phyloP scores from a whole-genome alignment of 2,113 vertebrate species.

The Taurulus bubalis region DNA sequence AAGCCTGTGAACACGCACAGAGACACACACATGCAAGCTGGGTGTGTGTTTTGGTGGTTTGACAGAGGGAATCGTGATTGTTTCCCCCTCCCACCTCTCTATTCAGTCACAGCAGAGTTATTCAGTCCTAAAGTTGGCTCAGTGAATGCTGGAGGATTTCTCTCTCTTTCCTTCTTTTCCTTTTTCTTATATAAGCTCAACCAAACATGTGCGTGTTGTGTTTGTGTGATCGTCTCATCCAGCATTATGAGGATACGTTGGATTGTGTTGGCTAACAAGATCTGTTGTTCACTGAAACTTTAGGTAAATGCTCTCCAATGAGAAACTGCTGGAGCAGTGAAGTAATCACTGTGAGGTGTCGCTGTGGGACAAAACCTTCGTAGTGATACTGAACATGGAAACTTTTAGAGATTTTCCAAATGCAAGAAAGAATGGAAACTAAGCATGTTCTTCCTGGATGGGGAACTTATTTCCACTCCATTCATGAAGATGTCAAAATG shows the following conservation, averaged over 20 bases:
- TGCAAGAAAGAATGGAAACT: constrained; percentile 49
- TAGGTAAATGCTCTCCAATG: constrained; percentile 11
- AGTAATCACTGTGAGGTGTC: constrained; percentile 29
- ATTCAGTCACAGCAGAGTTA: constrained; percentile 44
- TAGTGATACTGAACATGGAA: constrained; percentile 40
- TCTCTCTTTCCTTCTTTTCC: not conserved
- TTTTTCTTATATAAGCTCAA: not conserved
- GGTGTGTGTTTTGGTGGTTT: constrained; percentile 34
- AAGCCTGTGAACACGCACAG: constrained; percentile 15
- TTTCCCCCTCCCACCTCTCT: constrained; percentile 25
- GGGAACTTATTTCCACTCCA: constrained; percentile 29
- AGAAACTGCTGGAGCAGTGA: constrained; percentile 34
- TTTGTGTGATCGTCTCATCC: constrained; percentile 7
- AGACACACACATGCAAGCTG: not conserved
- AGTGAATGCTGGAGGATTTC: constrained; percentile 35
- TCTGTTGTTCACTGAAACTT: constrained; percentile 8
- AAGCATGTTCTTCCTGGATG: constrained; percentile 35
- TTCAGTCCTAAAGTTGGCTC: constrained; percentile 39
- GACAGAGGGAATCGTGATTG: constrained; percentile 62
- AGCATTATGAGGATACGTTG: not conserved
- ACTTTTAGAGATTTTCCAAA: constrained; percentile 42
- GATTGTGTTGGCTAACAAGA: constrained; percentile 25
- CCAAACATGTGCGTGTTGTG: not conserved
- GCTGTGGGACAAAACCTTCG: constrained; percentile 27
- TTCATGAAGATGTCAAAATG: constrained; percentile 47